Evolutionary conservation across 2,113 vertebrate species (phyloP).

Genomic region (Galbula dea): DNA sequence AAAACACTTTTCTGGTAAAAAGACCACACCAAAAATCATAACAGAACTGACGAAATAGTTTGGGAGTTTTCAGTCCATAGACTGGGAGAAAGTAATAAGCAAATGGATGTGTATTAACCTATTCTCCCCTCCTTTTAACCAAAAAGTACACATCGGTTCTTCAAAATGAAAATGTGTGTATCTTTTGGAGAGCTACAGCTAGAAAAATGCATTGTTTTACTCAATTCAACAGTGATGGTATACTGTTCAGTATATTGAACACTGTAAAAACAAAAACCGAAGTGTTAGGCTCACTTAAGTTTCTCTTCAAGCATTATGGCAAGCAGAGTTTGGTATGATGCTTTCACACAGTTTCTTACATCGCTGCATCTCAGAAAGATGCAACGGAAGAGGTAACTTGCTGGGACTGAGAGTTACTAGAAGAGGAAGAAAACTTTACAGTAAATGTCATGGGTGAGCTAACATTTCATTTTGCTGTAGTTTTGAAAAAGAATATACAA

Average conservation of each 20-base stretch:
- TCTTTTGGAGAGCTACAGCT: not conserved
- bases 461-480: not conserved
- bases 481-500: not conserved
- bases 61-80: not conserved
- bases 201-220: not conserved
- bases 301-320: not conserved
- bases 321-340: not conserved
- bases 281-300: not conserved
- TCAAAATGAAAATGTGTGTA: not conserved
- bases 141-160: not conserved
- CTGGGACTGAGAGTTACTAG: not conserved
- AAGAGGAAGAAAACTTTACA: not conserved
- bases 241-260: not conserved
- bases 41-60: not conserved
- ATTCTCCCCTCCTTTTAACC: not conserved
- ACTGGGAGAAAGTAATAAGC: not conserved
- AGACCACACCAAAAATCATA: not conserved
- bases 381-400: not conserved
- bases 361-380: not conserved
- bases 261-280: not conserved
- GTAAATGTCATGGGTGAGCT: not conserved
- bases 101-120: not conserved
- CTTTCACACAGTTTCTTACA: not conserved
- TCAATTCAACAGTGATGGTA: not conserved
- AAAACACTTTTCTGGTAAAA: not conserved